phyloP scores from a whole-genome alignment of 2,888 invertebrate species.

The Pedicia rivosa region DNA sequence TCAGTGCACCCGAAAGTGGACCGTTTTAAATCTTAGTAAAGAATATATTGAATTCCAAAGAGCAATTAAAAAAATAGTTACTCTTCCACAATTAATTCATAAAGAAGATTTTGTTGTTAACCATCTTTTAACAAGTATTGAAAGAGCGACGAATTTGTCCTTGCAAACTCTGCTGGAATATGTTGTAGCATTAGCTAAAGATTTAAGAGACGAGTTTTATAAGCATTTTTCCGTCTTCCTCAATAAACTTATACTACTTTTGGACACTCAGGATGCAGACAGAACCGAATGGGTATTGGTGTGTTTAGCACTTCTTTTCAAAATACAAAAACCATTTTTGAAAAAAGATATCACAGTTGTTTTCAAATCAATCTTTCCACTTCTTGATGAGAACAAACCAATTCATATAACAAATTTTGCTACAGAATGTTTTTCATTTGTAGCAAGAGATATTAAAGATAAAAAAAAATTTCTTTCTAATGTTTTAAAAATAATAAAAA shows the following conservation, averaged over 20 bases:
- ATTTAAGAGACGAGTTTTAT: slow-evolving; percentile 79
- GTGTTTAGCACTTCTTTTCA: slow-evolving; percentile 79
- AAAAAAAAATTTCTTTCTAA: slow-evolving; percentile 55
- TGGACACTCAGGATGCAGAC: slow-evolving; percentile 64
- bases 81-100: slow-evolving; percentile 70
- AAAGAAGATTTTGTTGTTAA: slow-evolving; percentile 61
- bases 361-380: slow-evolving; percentile 52
- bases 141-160: slow-evolving; percentile 52
- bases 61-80: slow-evolving; percentile 58
- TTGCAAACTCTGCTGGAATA: too few species aligned
- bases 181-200: slow-evolving; percentile 69
- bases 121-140: slow-evolving; percentile 54
- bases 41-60: slow-evolving; percentile 62
- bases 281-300: slow-evolving; percentile 74
- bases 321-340: slow-evolving; percentile 70
- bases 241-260: slow-evolving; percentile 48
- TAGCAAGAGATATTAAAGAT: slow-evolving; percentile 75
- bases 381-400: slow-evolving; percentile 62
- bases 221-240: slow-evolving; percentile 66
- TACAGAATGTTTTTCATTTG: slow-evolving; percentile 90
- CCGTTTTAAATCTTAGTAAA: slow-evolving; percentile 70
- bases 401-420: slow-evolving; percentile 84
- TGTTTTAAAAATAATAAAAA: slow-evolving; percentile 47
- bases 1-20: slow-evolving; percentile 76
- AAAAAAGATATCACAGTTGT: slow-evolving; percentile 62